phyloP scores from a whole-genome alignment of 2,797 vertebrate genomes.

The Argentina silus region DNA sequence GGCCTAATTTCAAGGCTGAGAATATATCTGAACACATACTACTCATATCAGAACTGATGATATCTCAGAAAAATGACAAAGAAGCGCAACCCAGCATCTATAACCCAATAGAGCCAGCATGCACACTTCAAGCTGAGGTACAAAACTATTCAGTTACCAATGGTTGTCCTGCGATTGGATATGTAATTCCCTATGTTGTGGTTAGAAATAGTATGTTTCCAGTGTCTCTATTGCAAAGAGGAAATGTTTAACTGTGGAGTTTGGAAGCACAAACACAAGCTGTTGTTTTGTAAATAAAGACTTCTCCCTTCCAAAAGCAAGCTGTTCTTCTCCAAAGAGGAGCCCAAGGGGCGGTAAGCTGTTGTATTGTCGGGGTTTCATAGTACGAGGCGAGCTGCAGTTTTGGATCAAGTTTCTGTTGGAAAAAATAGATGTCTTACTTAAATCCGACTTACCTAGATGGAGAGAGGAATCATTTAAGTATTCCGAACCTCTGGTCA shows the following conservation, averaged over 20 bases:
- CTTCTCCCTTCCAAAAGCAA: constrained; percentile 35
- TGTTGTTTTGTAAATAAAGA: constrained; percentile 6
- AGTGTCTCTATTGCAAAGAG: not conserved
- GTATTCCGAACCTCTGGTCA: not conserved
- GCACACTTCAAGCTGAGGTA: not conserved
- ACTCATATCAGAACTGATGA: constrained; percentile 32
- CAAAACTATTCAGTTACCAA: too few relatives aligned
- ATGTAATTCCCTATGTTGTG: too few relatives aligned
- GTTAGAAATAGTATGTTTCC: not conserved
- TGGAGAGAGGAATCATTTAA: not conserved
- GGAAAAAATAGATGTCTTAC: not conserved
- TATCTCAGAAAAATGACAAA: constrained; percentile 33
- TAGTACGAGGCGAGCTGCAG: not conserved
- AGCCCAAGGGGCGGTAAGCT: constrained; percentile 1
- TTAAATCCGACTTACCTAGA: constrained; percentile 7
- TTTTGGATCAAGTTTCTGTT: not conserved
- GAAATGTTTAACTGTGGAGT: constrained; percentile 28
- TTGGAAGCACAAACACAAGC: constrained; percentile 18
- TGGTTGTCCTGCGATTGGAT: too few relatives aligned
- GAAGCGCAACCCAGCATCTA: constrained; percentile 36
- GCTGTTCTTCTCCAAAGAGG: constrained; percentile 37
- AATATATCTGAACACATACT: constrained; percentile 32
- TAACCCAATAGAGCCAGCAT: not conserved
- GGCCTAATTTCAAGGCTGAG: constrained; percentile 42
- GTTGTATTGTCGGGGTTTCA: constrained; percentile 37